Percentiles rank a stretch among this genome's conserved stretches.
Conservation (phyloP, 2,888 invertebrate species). For the Sarcophaga variegata region DNA sequence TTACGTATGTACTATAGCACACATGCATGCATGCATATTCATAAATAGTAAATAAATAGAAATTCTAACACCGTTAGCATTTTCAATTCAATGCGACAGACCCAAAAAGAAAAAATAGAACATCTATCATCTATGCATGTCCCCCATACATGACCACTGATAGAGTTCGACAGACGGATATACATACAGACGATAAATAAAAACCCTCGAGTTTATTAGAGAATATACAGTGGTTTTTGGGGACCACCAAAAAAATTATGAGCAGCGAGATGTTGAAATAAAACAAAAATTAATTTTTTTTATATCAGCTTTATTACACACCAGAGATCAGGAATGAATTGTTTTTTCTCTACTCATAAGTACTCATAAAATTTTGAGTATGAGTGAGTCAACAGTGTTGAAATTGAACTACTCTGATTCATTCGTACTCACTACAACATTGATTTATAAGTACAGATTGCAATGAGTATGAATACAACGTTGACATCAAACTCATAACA, state of each 20-base stretch:
- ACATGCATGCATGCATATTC: background rate
- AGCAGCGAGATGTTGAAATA: background rate
- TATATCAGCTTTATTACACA: background rate
- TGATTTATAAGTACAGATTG: too few relatives aligned
- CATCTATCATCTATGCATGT: constrained; percentile 32
- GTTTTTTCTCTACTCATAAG: too few relatives aligned
- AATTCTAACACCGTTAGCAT: constrained; percentile 33
- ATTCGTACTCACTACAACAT: too few relatives aligned
- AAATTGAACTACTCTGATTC: too few relatives aligned
- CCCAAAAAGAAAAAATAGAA: constrained; percentile 3
- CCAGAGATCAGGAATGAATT: too few relatives aligned
- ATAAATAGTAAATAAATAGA: background rate
- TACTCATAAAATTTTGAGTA: too few relatives aligned
- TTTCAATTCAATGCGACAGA: constrained; percentile 42
- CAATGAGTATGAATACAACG: too few relatives aligned
- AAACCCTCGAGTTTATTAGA: background rate
- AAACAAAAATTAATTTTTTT: background rate
- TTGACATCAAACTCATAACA: too few relatives aligned
- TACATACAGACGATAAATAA: background rate
- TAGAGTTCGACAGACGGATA: background rate
- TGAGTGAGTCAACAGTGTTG: too few relatives aligned
- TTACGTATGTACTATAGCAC: background rate
- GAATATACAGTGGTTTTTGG: constrained; percentile 6
- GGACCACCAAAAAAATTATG: too few relatives aligned
- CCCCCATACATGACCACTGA: background rate